phyloP scores from a whole-genome alignment of 2,113 vertebrate species.

The Chascanopsetta lugubris region DNA sequence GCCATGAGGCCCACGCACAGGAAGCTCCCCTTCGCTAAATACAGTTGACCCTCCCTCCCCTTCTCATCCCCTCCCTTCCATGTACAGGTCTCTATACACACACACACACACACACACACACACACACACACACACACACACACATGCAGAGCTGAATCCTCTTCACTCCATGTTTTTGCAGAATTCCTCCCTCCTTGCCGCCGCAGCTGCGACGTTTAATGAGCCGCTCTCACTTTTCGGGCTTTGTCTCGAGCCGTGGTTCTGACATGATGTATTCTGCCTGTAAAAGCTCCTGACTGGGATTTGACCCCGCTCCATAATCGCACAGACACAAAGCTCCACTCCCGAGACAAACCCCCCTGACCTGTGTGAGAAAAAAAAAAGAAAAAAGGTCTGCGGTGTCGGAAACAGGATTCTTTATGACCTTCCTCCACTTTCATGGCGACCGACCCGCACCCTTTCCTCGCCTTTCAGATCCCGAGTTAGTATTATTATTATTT shows the following conservation, averaged over 20 bases:
- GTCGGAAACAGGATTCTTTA: slow-evolving; percentile 59
- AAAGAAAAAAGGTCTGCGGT: slow-evolving; percentile 36
- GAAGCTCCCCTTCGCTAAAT: slow-evolving; percentile 78
- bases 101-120: slow-evolving; percentile 54
- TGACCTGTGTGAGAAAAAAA: slow-evolving; percentile 36
- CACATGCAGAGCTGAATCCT: slow-evolving; percentile 57
- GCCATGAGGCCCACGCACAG: slow-evolving; percentile 79
- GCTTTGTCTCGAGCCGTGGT: slow-evolving; percentile 30
- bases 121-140: slow-evolving; percentile 38
- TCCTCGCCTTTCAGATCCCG: slow-evolving; percentile 37
- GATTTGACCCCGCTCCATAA: slow-evolving; percentile 53
- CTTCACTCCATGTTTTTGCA: slow-evolving; percentile 18
- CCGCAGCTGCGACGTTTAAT: slow-evolving; percentile 63
- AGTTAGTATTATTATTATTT: no score
- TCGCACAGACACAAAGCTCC: slow-evolving; percentile 41
- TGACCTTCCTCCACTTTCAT: slow-evolving; percentile 43
- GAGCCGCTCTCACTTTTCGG: slow-evolving; percentile 35
- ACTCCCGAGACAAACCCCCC: slow-evolving; percentile 24
- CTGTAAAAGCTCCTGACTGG: slow-evolving; percentile 60
- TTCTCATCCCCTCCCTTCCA: neutral
- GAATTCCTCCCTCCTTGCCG: slow-evolving; percentile 25
- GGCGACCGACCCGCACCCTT: slow-evolving; percentile 36
- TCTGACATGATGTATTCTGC: slow-evolving; percentile 43
- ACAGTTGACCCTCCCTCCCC: slow-evolving; percentile 47
- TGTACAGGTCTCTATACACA: slow-evolving; percentile 60